A percentile compares a stretch with the other conserved stretches of the same genome.
phyloP scores from a whole-genome alignment of 2,113 vertebrate genomes.

The Indri indri region DNA sequence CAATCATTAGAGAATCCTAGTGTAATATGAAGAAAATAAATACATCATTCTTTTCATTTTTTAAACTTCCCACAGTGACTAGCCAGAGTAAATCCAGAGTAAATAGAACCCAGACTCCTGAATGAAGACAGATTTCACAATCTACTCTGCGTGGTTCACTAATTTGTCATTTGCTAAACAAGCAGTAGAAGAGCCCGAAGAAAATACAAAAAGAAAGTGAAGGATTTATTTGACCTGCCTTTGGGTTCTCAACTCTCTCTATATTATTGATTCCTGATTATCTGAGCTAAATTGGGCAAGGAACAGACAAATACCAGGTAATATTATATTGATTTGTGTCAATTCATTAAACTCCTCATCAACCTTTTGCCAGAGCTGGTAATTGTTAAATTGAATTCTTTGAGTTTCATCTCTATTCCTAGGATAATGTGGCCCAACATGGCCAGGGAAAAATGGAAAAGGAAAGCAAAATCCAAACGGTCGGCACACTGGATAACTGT shows the following conservation, averaged over 20 bases:
- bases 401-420: background rate
- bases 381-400: slow-evolving; percentile 24
- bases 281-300: slow-evolving; percentile 44
- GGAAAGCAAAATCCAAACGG: background rate
- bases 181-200: slow-evolving; percentile 29
- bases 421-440: background rate
- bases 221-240: slow-evolving; percentile 27
- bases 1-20: slow-evolving; percentile 19
- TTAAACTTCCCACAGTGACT: background rate
- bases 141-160: background rate
- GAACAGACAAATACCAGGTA: slow-evolving; percentile 52
- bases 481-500: background rate
- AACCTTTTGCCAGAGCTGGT: background rate
- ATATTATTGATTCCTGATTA: slow-evolving; percentile 59
- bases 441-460: background rate
- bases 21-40: background rate
- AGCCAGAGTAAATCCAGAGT: background rate
- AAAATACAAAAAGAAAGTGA: slow-evolving; percentile 25
- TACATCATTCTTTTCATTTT: background rate
- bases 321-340: slow-evolving; percentile 38
- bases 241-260: background rate
- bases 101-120: background rate
- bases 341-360: slow-evolving; percentile 19
- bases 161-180: slow-evolving; percentile 34
- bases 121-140: background rate